Conservation (phyloP, 1,140 invertebrate genomes). For the Homarus americanus region DNA sequence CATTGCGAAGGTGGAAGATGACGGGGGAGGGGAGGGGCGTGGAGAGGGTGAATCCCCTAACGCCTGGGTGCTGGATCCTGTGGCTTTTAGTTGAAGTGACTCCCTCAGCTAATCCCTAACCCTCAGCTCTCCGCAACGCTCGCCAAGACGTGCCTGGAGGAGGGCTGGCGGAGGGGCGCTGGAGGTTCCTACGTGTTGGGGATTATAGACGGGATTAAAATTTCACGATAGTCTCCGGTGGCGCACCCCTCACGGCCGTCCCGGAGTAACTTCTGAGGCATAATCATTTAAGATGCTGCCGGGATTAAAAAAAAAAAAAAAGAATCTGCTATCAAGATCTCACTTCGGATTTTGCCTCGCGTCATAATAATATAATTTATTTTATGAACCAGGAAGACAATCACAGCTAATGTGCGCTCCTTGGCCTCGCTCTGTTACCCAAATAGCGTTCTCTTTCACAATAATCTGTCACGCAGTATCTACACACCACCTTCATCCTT, state of each 20-base stretch:
- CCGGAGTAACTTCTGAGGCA: constrained; percentile 37
- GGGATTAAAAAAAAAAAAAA: constrained; percentile 45
- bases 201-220: constrained; percentile 63
- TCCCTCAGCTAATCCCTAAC: constrained; percentile 29
- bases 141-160: constrained; percentile 31
- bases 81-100: constrained; percentile 60
- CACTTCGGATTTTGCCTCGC: not conserved
- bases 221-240: constrained; percentile 41
- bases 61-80: constrained; percentile 7
- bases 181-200: constrained; percentile 52
- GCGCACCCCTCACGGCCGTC: constrained; percentile 6
- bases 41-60: not conserved
- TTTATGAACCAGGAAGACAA: no score
- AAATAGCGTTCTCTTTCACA: no score
- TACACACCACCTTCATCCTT: no score
- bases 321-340: constrained; percentile 29
- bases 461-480: no score
- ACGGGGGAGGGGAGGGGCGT: not conserved
- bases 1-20: not conserved
- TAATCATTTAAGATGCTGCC: constrained; percentile 56
- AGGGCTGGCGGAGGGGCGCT: constrained; percentile 15
- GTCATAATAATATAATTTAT: no score
- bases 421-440: no score
- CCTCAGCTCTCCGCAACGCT: constrained; percentile 4
- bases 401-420: no score